Base-by-base conservation (phyloP, 2,113 vertebrate genomes). In the Carlito syrichta region DNA sequence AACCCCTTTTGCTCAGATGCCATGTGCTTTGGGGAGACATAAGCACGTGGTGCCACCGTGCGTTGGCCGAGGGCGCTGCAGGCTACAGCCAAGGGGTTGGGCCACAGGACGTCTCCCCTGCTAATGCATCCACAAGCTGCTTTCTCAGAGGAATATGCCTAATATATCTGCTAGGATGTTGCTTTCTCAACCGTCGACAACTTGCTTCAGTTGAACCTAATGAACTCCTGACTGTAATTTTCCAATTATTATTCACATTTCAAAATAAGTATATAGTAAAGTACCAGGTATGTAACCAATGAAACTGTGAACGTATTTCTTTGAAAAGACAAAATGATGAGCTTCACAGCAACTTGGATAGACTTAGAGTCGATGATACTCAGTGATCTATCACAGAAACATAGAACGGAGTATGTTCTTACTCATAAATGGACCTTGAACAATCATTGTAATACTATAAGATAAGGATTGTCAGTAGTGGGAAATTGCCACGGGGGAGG, bases 31-130 rank as follows among this genome's bases (percentile, higher is more conserved):
- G 30, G 10, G 19, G 86, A 96, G 90, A 77, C 0, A 0, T n/a
- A 94, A 96, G 97, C 86, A 82, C 0, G 85, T 1, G 60, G 95
- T 93, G 98, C 98, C 98, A 96, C 97, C 98, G 25, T 94, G 98
- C 97, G 98, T 95, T 96, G 17, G 5, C 3, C 10, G 6, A 1
- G 19, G 90, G 88, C 97, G 97, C 87, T 97, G 92, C 98, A 98
- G 40, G 13, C n/a, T 48, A 7, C 0, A 0, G 11, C 12, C 22
- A 35, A 38, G 8, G n/a, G 20, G 8, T 9, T 12, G 14, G 23
- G 30, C 14, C 2, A 35, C 14, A 16, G 63, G 38, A 43, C 68
- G 6, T 71, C 38, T 7, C 11, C 5, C 5, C 9, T 23, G 38
- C 38, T 16, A 38, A 38, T 19, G 35, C 5, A 43, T 20, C 20